These are phyloP conservation scores for Synergus laeviventris DNA, from an alignment of 2,888 invertebrate species.

Conservation along the genomic window DNA sequence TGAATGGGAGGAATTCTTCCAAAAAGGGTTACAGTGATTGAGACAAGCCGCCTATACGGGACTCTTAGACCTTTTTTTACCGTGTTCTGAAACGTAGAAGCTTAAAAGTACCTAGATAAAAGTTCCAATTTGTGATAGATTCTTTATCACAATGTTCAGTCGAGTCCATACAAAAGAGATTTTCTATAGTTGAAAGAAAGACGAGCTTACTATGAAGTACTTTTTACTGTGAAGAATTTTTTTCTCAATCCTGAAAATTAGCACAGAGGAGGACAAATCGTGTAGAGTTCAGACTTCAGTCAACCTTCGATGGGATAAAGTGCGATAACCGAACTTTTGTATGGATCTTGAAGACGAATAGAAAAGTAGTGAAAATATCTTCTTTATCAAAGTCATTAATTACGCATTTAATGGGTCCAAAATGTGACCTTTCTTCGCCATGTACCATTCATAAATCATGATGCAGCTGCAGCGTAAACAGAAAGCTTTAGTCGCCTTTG, in stretches of 20 bases:
- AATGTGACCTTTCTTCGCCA: conserved; percentile 39
- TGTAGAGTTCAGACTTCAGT: background rate
- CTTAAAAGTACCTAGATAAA: background rate
- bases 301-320: background rate
- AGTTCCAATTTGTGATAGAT: background rate
- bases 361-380: conserved; percentile 43
- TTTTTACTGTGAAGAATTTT: background rate
- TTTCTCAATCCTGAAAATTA: conserved; percentile 4
- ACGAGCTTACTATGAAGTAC: too few species aligned
- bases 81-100: background rate
- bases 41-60: background rate
- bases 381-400: conserved; percentile 45
- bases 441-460: conserved; percentile 45
- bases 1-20: background rate
- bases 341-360: conserved; percentile 45
- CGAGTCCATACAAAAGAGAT: too few species aligned
- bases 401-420: conserved; percentile 43
- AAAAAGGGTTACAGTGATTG: conserved; percentile 8
- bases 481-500: conserved; percentile 41
- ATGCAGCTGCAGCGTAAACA: conserved; percentile 42
- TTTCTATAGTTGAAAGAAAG: too few species aligned
- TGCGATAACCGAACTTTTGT: conserved; percentile 43
- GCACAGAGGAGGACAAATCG: background rate
- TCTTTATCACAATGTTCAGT: background rate
- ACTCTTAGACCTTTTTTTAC: background rate